These are phyloP conservation scores for Melieria omissa DNA, from an alignment of 2,888 invertebrate species.

Conservation along the genomic window DNA sequence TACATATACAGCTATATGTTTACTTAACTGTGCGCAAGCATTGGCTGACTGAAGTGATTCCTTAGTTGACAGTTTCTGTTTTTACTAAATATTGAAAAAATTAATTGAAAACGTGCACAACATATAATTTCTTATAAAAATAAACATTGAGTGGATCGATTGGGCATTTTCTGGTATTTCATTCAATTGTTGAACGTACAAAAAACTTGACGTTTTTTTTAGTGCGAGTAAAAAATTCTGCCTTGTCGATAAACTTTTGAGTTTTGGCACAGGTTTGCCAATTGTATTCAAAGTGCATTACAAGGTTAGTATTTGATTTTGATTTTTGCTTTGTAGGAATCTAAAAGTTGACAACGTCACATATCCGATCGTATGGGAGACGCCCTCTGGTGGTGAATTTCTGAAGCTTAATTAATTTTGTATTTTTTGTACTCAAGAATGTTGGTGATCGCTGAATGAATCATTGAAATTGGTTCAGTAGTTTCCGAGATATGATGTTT, in stretches of 20 bases:
- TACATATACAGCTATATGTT: neutral
- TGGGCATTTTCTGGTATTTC: neutral
- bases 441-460: no score
- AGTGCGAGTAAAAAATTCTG: neutral
- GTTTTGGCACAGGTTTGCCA: no score
- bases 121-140: neutral
- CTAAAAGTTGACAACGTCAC: no score
- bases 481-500: no score
- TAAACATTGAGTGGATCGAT: neutral
- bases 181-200: neutral
- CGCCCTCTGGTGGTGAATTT: no score
- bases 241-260: neutral
- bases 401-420: no score
- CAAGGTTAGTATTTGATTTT: no score
- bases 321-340: no score
- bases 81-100: neutral
- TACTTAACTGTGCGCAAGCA: neutral
- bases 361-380: no score
- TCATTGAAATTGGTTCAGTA: no score
- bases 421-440: no score
- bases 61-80: neutral
- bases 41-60: neutral
- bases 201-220: neutral
- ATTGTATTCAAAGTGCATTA: no score
- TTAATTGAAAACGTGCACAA: constrained; percentile 1